Base-by-base conservation (phyloP, 92 coral and sea anemone genomes). In the Pocillopora meandrina region DNA sequence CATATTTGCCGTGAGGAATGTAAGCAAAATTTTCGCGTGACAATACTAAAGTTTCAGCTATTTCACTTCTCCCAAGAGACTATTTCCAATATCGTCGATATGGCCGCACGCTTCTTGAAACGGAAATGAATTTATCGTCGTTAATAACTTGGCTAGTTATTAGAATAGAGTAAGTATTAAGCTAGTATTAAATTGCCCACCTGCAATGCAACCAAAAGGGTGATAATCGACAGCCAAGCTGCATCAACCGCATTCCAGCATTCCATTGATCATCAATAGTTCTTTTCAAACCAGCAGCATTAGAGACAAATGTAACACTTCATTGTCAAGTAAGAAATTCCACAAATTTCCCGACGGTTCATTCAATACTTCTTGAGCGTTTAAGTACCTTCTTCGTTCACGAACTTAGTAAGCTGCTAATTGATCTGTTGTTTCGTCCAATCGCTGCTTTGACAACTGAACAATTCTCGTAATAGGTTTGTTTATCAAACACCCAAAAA, bases 191-290 rank as follows among this genome's bases (percentile, higher is more conserved):
- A 74, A 66, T 68, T 58, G 77, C 89, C 77, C 68, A 86, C 89
- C 84, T 86, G 89, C 70, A 86, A 86, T 23, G 85, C 89, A 2
- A 86, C 85, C 17, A 72, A 42, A 15, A 60, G 33, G 42, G 89
- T 79, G 23, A 80, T 64, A 52, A 86, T 63, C 56, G 85, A 62
- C 5, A 86, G 86, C 86, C 86, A 83, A 11, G 86, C 86, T 10
- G 86, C 74, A 63, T 83, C 74, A 10, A 74, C 52, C 56, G 86
- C 65, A 65, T 9, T 74, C 72, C 72, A 60, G 65, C 86, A 83
- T 65, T 74, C 86, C 86, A 83, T 83, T 31, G 63, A 70, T 70
- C 74, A 17, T 35, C 17, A 59, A 71, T 23, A 52, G 13, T 19
- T 61, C 15, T 20, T 9, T 17, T 13, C 59, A 71, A 57, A 73